Base-by-base conservation (phyloP, 2,888 invertebrate genomes). In the Caenorhabditis zanzibari region DNA sequence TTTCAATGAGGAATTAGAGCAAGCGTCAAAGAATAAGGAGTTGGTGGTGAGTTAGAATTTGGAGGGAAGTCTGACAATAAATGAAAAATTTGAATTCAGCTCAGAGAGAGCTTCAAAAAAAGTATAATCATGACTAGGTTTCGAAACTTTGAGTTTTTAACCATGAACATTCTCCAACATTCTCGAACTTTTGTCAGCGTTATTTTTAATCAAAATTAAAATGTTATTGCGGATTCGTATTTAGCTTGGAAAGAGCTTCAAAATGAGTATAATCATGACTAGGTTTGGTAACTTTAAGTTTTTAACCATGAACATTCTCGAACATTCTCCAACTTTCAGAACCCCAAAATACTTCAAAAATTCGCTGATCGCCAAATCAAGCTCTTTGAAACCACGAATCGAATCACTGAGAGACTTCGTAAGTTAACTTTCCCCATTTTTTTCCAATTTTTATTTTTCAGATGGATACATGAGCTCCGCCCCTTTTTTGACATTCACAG, bases 1-100 rank as follows among this genome's bases (percentile, higher is more conserved):
- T 47, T 79, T 79, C 19, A 79, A 79, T 47, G 71, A 71, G 14
- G 79, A 79, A 64, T 14, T 79, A 22, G 56, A 56, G 28, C 22
- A 52, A 1, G 24, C 56, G 9, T 79, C 79, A n/a, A 71, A 79
- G 24, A 58, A 52, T 22, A 63, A 54, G 35, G 71, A 71, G 26
- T 19, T 79, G 19, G 35, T 71, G 71, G 79, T 79, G 35, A 71
- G n/a, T 63, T 22, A n/a, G n/a, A n/a, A n/a, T 61, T 22, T 14
- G 3, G 41, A 16, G n/a, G n/a, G n/a, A n/a, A n/a, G n/a, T n/a
- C n/a, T n/a, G n/a, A n/a, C n/a, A n/a, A n/a, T n/a, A n/a, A n/a
- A n/a, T n/a, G n/a, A n/a, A n/a, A n/a, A n/a, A n/a, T n/a, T n/a
- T n/a, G n/a, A n/a, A n/a, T n/a, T n/a, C n/a, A n/a, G n/a, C n/a